Evolutionary conservation across 2,888 invertebrate genomes (phyloP), one percentile per base, ranked within the genome.

Genomic region (Acanthococcus lagerstroemiae): DNA sequence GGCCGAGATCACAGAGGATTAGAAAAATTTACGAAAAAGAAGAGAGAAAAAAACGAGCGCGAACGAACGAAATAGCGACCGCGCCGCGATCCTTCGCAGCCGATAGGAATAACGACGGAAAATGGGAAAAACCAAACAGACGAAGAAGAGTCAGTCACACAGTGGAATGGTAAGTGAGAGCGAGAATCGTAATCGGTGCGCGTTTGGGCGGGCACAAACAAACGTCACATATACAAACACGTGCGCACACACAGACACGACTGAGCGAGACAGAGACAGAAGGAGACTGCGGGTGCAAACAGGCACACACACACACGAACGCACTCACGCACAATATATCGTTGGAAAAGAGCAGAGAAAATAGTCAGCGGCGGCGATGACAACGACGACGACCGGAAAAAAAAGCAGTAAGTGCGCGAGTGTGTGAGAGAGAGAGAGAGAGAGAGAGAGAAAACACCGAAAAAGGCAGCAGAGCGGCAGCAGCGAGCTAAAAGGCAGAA

Each of bases 251-350:
- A 44, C 54, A 73, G 74, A 74, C 73, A 73, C 72, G 72, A 72
- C 74, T 74, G 74, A n/a, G n/a, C n/a, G n/a, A n/a, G n/a, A n/a
- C 37, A n/a, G 37, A 37, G 37, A 37, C 37, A 37, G 44, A 26
- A 73, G 74, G 74, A 73, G 74, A 73, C 74, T 73, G 73, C 74
- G 74, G 74, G 74, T 74, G 73, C 74, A 4, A 44, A 44, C 54
- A 54, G 44, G 26, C 45, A 17, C 57, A 21, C 45, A 48, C 57
- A 52, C 57, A 44, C 26, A 60, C 26, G 50, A 26, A 60, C 60
- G 50, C 15, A 48, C n/a, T 37, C 37, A n/a, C 12, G 48, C 12
- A 21, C 12, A 21, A 17, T 9, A n/a, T 48, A 48, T 9, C 2
- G 48, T n/a, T 9, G 17, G 19, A 48, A 30, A 45, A 57, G 44